Base-by-base conservation (phyloP, 2,113 vertebrate genomes). In the Hippocampus mohnikei region DNA sequence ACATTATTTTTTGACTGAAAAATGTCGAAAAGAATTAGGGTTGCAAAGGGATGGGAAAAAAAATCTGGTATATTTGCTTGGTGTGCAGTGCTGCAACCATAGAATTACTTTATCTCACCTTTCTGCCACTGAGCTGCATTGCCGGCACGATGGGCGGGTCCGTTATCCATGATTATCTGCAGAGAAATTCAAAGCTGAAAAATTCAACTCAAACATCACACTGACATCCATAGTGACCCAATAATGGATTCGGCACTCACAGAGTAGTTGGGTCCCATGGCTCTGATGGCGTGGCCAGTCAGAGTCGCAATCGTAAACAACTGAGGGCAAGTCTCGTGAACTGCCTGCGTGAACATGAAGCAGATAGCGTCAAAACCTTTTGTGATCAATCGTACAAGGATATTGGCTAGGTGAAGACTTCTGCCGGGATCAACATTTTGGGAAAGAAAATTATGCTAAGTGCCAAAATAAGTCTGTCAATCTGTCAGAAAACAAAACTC, bases 111-210 rank as follows among this genome's bases (percentile, higher is more conserved):
- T 65, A 18, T 52, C 77, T 76, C 75, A 94, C 93, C 93, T 88
- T 84, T 90, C 75, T 94, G 93, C 91, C 91, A 92, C 76, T 81
- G 69, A 44, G 80, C 69, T 60, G 91, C 92, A 2, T 86, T 93
- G 3, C 65, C 52, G 5, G 64, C 70, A 29, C 75, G 79, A 16
- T 80, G 90, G 15, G 93, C 93, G 0, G 91, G 85, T 29, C 93
- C 93, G 5, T 94, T 94, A 76, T 94, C 93, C 93, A 94, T 90
- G 71, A 94, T 93, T 66, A 94, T 93, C 93, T 94, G 65, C 15
- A 27, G 61, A 10, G 5, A 81, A 1, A 76, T n/a, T 23, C 1
- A 33, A 7, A 75, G 44, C 15, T 37, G 3, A 69, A 46, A 33
- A 29, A 2, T 2, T 59, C 15, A 59, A 25, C n/a, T n/a, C 7